Percentiles rank a stretch among this genome's conserved stretches.
These are phyloP conservation scores for Thinocorus orbignyianus DNA, from an alignment of 2,113 vertebrate genomes.

Conservation along the genomic window DNA sequence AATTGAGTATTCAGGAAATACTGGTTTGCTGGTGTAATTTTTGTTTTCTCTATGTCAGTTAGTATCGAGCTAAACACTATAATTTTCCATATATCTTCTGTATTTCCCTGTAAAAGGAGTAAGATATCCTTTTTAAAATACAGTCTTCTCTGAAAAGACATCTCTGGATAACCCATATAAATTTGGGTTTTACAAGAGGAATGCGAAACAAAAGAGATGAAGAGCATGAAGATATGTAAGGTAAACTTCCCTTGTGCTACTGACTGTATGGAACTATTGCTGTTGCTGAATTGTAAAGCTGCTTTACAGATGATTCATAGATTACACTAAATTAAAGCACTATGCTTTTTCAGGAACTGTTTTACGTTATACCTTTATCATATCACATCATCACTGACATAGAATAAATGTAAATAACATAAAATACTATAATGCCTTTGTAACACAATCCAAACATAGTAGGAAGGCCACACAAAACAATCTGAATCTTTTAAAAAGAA, in stretches of 20 bases:
- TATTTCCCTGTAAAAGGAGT: background rate
- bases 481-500: background rate
- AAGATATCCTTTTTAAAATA: background rate
- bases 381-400: background rate
- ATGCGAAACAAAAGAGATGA: background rate
- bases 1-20: background rate
- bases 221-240: background rate
- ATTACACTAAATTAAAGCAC: background rate
- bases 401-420: background rate
- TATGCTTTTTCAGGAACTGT: background rate
- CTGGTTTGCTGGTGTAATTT: background rate
- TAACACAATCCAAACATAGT: background rate
- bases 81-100: background rate
- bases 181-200: background rate
- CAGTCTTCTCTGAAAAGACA: background rate
- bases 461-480: background rate
- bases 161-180: background rate
- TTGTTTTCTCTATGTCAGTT: background rate
- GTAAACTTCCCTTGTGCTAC: background rate
- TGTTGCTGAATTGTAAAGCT: background rate
- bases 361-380: background rate
- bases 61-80: background rate
- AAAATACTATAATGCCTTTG: background rate
- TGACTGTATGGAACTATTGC: background rate
- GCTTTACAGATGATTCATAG: background rate